phyloP scores from a whole-genome alignment of 2,888 invertebrate species.

The Ophion costatus region DNA sequence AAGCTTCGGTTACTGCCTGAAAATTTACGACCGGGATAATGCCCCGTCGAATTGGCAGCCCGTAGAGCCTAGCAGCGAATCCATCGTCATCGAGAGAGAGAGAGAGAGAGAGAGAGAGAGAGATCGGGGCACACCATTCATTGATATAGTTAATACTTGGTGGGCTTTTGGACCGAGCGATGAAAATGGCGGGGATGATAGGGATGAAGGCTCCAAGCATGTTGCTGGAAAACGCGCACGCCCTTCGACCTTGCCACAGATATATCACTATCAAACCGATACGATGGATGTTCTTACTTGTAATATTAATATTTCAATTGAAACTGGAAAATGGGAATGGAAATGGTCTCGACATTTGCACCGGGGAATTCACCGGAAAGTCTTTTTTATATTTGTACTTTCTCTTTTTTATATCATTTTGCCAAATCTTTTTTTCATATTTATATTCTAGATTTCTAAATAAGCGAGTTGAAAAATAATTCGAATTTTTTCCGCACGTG shows the following conservation, averaged over 20 bases:
- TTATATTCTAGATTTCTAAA: too few species aligned
- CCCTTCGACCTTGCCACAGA: constrained; percentile 55
- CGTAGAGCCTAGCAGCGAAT: constrained; percentile 76
- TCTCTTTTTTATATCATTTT: too few species aligned
- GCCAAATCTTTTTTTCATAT: too few species aligned
- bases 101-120: constrained; percentile 63
- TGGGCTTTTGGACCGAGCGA: constrained; percentile 55
- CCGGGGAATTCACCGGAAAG: too few species aligned
- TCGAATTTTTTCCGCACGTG: too few species aligned
- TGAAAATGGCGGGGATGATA: constrained; percentile 39
- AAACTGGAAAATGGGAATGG: constrained; percentile 3
- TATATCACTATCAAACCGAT: constrained; percentile 27
- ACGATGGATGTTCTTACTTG: constrained; percentile 24
- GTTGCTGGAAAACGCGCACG: constrained; percentile 57
- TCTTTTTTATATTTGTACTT: too few species aligned
- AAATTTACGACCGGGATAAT: constrained; percentile 67
- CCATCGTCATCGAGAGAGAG: constrained; percentile 55
- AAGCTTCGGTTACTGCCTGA: constrained; percentile 71
- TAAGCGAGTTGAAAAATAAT: too few species aligned
- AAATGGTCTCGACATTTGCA: too few species aligned
- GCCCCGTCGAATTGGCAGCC: constrained; percentile 75
- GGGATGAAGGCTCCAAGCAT: constrained; percentile 38
- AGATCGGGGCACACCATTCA: constrained; percentile 51
- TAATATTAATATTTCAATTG: constrained; percentile 50
- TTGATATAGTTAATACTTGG: constrained; percentile 65